Conservation (phyloP, 2,113 vertebrate species). For the Tragelaphus imberbis region DNA sequence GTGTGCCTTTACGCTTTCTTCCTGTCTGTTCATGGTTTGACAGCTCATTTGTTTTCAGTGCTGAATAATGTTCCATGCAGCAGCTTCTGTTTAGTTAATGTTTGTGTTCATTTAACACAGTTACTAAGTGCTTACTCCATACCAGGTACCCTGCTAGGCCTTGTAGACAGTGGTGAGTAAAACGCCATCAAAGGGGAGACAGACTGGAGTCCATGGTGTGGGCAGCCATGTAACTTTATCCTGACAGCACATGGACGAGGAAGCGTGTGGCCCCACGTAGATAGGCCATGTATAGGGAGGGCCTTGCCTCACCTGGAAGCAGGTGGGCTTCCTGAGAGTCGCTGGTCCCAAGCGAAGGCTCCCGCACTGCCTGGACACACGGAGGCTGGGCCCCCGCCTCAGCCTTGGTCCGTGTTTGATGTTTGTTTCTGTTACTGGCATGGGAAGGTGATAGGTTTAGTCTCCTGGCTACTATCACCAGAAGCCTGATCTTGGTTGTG, state of each 20-base stretch:
- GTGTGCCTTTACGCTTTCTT: not conserved
- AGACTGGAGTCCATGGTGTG: not conserved
- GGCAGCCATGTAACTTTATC: not conserved
- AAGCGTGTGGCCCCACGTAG: fast-evolving
- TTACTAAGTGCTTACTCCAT: not conserved
- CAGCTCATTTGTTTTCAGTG: not conserved
- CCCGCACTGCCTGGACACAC: too few relatives aligned
- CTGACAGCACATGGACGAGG: not conserved
- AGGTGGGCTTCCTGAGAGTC: not conserved
- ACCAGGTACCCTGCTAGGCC: not conserved
- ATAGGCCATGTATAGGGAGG: fast-evolving
- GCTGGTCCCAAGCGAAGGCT: not conserved
- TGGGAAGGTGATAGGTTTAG: fast-evolving
- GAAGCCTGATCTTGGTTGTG: not conserved
- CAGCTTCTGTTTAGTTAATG: not conserved
- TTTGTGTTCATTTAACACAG: not conserved
- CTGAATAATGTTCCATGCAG: not conserved
- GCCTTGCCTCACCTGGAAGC: not conserved
- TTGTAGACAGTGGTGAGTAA: not conserved
- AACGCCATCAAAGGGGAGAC: not conserved
- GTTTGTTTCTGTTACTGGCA: not conserved
- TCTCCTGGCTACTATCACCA: fast-evolving
- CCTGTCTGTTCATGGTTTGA: too few relatives aligned
- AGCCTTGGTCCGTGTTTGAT: not conserved
- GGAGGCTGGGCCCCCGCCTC: not conserved